Percentiles rank a stretch among this genome's conserved stretches.
phyloP scores from a whole-genome alignment of 2,113 vertebrate species.

The Toxotes chatareus region DNA sequence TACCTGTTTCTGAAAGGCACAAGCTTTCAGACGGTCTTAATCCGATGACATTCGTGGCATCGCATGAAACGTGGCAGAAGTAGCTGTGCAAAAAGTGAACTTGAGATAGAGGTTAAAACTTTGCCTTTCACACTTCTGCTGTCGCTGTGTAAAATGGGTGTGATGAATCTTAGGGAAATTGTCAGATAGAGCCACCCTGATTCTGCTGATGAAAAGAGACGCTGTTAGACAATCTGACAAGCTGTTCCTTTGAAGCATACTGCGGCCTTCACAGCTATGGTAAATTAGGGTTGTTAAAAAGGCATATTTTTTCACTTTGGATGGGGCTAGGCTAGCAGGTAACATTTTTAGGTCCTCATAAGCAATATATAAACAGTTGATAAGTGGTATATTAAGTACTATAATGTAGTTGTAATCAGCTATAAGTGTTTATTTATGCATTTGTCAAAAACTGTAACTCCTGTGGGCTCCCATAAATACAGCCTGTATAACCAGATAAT shows the following conservation, averaged over 20 bases:
- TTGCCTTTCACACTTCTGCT: too few species aligned
- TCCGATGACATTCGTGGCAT: too few species aligned
- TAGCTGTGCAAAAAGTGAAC: too few species aligned
- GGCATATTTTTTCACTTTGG: not conserved
- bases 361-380: slow-evolving; percentile 13
- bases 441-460: not conserved
- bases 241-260: slow-evolving; percentile 4
- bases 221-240: too few species aligned
- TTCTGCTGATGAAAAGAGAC: not conserved
- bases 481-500: not conserved
- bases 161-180: too few species aligned
- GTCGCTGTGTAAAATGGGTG: too few species aligned
- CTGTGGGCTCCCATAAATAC: not conserved
- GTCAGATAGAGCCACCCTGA: too few species aligned
- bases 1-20: too few species aligned
- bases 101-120: too few species aligned
- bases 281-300: not conserved
- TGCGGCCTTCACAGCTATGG: slow-evolving; percentile 13
- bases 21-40: too few species aligned
- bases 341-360: not conserved
- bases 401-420: slow-evolving; percentile 34
- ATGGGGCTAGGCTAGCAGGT: not conserved
- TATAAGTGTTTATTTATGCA: not conserved
- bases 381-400: not conserved
- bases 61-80: too few species aligned